phyloP scores from a whole-genome alignment of 2,888 invertebrate genomes.

The Cosmia pyralina region DNA sequence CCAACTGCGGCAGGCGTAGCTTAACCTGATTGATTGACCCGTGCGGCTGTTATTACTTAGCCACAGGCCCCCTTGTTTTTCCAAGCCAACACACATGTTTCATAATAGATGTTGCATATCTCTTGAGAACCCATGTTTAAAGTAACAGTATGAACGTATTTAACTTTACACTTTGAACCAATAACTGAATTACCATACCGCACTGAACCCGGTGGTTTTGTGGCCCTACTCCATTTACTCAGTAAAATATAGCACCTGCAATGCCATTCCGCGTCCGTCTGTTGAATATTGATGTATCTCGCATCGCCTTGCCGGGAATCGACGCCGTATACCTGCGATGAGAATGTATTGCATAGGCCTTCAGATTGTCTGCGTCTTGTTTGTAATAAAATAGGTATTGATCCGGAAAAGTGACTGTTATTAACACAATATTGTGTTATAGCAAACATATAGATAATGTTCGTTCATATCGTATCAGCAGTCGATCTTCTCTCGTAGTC shows the following conservation, averaged over 20 bases:
- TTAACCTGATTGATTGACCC: no score
- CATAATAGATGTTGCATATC: no score
- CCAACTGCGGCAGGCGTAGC: no score
- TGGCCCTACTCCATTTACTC: conserved; percentile 65
- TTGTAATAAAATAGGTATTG: not conserved
- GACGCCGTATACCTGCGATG: conserved; percentile 33
- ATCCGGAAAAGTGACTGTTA: no score
- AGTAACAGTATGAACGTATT: not conserved
- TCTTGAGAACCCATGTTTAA: not conserved
- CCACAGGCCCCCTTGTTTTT: no score
- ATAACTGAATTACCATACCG: conserved; percentile 5
- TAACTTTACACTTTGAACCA: not conserved
- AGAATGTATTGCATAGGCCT: conserved; percentile 21
- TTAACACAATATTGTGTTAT: not conserved
- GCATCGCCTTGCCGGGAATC: conserved; percentile 44
- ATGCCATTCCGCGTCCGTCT: conserved; percentile 68
- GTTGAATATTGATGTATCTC: conserved; percentile 68
- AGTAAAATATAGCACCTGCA: conserved; percentile 79
- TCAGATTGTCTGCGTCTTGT: conserved; percentile 13
- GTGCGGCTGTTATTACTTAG: no score
- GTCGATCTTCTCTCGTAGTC: not conserved
- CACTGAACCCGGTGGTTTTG: conserved; percentile 22
- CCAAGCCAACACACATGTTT: no score
- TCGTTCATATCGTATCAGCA: not conserved
- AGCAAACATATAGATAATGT: not conserved